Evolutionary conservation across 2,113 vertebrate species (phyloP).

Genomic region (Microcebus griseorufus): DNA sequence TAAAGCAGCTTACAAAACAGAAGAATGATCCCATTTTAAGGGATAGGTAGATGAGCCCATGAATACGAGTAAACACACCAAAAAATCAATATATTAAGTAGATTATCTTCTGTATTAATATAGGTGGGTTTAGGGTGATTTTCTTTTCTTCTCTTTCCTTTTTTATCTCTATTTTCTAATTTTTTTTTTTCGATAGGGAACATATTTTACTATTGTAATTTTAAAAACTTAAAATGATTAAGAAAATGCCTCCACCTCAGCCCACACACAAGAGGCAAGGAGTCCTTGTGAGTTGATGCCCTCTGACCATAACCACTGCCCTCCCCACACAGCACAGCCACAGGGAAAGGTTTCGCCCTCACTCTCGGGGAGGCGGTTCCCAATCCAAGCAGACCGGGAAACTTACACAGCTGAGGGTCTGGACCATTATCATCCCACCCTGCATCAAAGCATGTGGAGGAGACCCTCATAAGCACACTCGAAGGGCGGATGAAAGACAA

Average conservation of each 20-base stretch:
- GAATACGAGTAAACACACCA: neutral
- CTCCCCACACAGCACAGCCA: neutral
- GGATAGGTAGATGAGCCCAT: neutral
- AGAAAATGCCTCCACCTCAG: neutral
- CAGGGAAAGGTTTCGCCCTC: neutral
- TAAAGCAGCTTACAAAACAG: constrained; percentile 39
- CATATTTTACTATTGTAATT: neutral
- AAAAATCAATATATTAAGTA: neutral
- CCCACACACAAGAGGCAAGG: neutral
- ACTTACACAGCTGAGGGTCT: neutral
- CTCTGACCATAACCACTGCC: neutral
- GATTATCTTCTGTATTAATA: neutral
- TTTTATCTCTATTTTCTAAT: neutral
- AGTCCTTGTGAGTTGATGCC: fast-evolving
- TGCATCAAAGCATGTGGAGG: neutral
- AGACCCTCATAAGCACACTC: neutral
- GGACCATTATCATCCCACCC: neutral
- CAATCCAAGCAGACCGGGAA: neutral
- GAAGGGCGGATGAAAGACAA: neutral
- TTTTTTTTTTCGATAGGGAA: neutral
- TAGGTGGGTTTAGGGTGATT: neutral
- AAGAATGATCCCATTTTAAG: constrained; percentile 37
- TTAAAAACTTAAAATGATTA: constrained; percentile 19
- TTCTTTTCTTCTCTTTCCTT: neutral
- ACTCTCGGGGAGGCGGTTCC: neutral